A percentile compares a stretch with the other conserved stretches of the same genome.
Conservation (phyloP, 2,797 vertebrate species). For the Sebastes minor region DNA sequence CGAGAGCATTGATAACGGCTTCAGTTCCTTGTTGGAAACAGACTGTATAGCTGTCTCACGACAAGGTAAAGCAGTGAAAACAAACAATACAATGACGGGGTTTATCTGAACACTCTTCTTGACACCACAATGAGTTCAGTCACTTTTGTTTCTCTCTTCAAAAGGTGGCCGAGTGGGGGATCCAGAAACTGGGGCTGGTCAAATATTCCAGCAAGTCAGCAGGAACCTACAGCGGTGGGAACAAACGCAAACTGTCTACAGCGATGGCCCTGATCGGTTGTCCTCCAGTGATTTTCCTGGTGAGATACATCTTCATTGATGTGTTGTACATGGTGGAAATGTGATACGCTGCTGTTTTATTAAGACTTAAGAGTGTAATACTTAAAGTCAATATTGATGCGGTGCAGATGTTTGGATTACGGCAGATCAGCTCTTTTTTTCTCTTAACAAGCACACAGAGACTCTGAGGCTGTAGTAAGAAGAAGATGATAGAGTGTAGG, state of each 20-base stretch:
- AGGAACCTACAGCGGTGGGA: conserved; percentile 95
- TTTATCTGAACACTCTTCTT: conserved; percentile 10
- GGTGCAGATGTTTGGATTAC: conserved; percentile 33
- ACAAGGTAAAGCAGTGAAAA: too few species aligned
- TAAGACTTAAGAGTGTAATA: conserved; percentile 22
- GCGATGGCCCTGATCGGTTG: conserved; percentile 95
- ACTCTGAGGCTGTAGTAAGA: not conserved
- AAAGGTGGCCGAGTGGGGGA: conserved; percentile 97
- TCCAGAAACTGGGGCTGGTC: conserved; percentile 92
- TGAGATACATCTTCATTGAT: conserved; percentile 74
- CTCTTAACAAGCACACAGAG: conserved; percentile 1
- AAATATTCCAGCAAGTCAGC: conserved; percentile 92
- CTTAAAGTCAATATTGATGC: conserved; percentile 37
- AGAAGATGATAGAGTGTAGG: not conserved
- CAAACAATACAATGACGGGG: not conserved
- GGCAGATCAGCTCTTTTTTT: conserved; percentile 6
- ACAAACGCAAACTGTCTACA: conserved; percentile 96
- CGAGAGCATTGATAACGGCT: too few species aligned
- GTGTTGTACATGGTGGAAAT: not conserved
- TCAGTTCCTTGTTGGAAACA: too few species aligned
- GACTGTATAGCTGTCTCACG: too few species aligned
- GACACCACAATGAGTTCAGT: not conserved
- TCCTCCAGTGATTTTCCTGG: conserved; percentile 94
- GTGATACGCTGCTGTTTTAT: not conserved
- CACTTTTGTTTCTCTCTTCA: conserved; percentile 17